phyloP scores from a whole-genome alignment of 2,888 invertebrate species.

The Phragmatobia fuliginosa region DNA sequence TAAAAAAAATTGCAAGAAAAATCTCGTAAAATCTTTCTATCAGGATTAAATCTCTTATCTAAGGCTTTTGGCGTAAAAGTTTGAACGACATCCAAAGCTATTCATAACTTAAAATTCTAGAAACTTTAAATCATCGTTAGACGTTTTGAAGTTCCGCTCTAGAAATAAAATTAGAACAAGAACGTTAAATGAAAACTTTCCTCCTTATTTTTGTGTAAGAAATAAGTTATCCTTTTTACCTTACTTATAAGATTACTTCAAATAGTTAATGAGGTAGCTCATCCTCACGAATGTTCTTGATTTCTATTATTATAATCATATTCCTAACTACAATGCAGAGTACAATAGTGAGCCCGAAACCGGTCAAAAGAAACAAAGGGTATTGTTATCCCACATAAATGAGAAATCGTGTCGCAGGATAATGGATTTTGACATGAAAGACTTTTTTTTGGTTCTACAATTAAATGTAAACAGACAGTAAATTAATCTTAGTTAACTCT shows the following conservation, averaged over 20 bases:
- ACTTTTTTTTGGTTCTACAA: conserved; percentile 52
- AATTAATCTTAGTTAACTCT: conserved; percentile 26
- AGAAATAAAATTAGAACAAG: conserved; percentile 21
- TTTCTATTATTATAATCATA: conserved; percentile 32
- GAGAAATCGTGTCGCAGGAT: conserved; percentile 63
- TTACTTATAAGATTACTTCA: conserved; percentile 16
- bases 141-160: conserved; percentile 12
- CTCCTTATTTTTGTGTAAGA: background rate
- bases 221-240: conserved; percentile 7
- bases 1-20: conserved; percentile 13
- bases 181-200: conserved; percentile 6
- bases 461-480: conserved; percentile 24
- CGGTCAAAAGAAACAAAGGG: conserved; percentile 65
- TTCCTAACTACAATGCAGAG: conserved; percentile 31
- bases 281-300: conserved; percentile 20
- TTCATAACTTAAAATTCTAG: conserved; percentile 24
- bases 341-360: conserved; percentile 57
- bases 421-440: conserved; percentile 65
- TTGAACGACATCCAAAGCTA: conserved; percentile 23
- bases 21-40: conserved; percentile 13
- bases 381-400: conserved; percentile 57
- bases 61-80: conserved; percentile 25
- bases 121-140: conserved; percentile 31
- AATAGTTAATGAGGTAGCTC: conserved; percentile 4
- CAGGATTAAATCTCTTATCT: conserved; percentile 25